Conservation (phyloP, 2,797 vertebrate species). For the Astyanax mexicanus region DNA sequence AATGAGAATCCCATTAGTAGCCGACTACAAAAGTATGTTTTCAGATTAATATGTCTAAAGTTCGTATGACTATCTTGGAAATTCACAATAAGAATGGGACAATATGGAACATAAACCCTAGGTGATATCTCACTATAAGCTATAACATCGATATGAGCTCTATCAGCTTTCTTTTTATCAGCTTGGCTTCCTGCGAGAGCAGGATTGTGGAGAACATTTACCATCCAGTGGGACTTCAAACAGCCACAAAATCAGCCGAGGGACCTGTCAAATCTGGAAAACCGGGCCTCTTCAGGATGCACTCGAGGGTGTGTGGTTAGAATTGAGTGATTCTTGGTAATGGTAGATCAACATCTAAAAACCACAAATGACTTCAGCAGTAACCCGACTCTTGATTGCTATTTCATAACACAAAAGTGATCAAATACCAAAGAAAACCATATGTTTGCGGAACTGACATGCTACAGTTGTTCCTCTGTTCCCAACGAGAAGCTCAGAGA, state of each 20-base stretch:
- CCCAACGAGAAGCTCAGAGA: conserved; percentile 27
- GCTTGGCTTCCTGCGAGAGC: conserved; percentile 27
- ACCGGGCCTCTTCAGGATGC: conserved; percentile 38
- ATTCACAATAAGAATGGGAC: neutral
- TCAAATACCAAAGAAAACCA: conserved; percentile 43
- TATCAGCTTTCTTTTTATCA: conserved; percentile 3
- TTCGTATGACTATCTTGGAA: neutral
- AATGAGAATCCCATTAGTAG: neutral
- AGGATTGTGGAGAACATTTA: conserved; percentile 30
- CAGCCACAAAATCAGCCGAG: conserved; percentile 40
- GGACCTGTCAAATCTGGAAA: conserved; percentile 41
- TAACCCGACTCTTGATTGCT: conserved; percentile 37
- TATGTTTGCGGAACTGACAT: neutral
- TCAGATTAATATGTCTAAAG: neutral
- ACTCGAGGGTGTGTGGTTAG: conserved; percentile 54
- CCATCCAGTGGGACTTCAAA: conserved; percentile 6
- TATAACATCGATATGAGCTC: neutral
- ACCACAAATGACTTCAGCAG: conserved; percentile 56
- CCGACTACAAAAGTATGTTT: no score
- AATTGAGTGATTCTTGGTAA: conserved; percentile 50
- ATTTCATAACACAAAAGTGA: conserved; percentile 44
- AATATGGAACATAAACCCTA: neutral
- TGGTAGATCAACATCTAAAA: conserved; percentile 42
- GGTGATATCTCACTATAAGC: neutral
- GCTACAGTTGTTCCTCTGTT: conserved; percentile 35